Evolutionary conservation across 2,888 invertebrate genomes (phyloP).

Genomic region (Atherix ibis): DNA sequence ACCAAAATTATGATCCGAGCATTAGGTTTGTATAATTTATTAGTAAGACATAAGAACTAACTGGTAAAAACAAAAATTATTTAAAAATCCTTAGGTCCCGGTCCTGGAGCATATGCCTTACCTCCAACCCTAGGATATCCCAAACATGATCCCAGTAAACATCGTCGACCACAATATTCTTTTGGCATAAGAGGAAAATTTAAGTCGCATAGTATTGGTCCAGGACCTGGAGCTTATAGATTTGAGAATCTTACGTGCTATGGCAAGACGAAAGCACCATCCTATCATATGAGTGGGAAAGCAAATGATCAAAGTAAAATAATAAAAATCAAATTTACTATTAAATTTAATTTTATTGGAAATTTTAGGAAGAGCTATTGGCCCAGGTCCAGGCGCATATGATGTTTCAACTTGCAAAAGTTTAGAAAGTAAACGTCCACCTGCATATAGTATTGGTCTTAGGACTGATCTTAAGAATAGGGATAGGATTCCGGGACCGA

Average conservation of each 20-base stretch:
- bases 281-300: conserved; percentile 36
- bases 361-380: conserved; percentile 18
- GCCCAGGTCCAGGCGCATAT: conserved; percentile 27
- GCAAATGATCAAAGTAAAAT: conserved; percentile 16
- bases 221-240: conserved; percentile 25
- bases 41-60: too few species aligned
- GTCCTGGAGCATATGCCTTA: conserved; percentile 41
- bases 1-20: too few species aligned
- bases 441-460: conserved; percentile 38
- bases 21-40: too few species aligned
- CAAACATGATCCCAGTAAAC: conserved; percentile 38
- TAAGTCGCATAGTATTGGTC: conserved; percentile 15
- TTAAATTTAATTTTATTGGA: neutral
- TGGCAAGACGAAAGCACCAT: conserved; percentile 22
- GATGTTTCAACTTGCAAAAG: conserved; percentile 19
- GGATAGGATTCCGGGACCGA: conserved; percentile 22
- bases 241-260: conserved; percentile 22
- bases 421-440: conserved; percentile 19
- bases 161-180: conserved; percentile 34
- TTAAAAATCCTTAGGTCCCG: conserved; percentile 45
- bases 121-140: conserved; percentile 40
- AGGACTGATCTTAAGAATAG: conserved; percentile 19
- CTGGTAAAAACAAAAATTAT: too few species aligned
- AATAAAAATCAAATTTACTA: neutral
- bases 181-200: conserved; percentile 18